Base-by-base conservation (phyloP, 2,113 vertebrate genomes). In the Pterocles orientalis region DNA sequence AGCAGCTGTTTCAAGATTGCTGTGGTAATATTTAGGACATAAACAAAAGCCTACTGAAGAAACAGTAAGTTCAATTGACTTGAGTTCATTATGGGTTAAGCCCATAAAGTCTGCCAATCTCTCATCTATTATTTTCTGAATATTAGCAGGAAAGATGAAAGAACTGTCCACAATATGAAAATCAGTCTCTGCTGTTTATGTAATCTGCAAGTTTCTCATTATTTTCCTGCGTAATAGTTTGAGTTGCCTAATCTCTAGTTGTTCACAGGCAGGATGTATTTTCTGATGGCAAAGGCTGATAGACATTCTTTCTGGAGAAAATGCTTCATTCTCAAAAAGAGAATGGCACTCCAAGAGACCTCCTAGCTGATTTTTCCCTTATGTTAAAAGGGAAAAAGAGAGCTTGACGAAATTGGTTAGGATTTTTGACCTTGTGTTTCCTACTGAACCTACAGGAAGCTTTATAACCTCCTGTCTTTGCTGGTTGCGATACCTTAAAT, bases 351-450 rank as follows among this genome's bases (percentile, higher is more conserved):
- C 39, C 33, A 29, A 9, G 57, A 62, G 34, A n/a, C 57, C 5
- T 58, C 16, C 13, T 62, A 33, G 15, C 23, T 82, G 48, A 19
- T 79, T 51, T 82, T 82, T 85, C 26, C 20, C 28, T 72, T 2
- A 0, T 31, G 85, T n/a, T 72, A 15, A n/a, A 60, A 85, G 14
- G 39, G 29, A 64, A 85, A 66, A 80, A 69, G 53, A 60, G 47
- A 91, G 20, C 18, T 84, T 72, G 34, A 82, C 39, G 48, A 82
- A 90, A 61, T 39, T 19, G 26, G 8, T 68, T 89, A 34, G 34
- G 51, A 14, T 64, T 95, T 94, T 92, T 91, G 31, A 87, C n/a
- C 19, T 91, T 71, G 47, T 23, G 64, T 91, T 87, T 91, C 25
- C 68, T 82, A 4, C n/a, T 79, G 70, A 86, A 60, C 31, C 29